Evolutionary conservation across 2,797 vertebrate species (phyloP), one percentile per base, ranked within the genome.

Genomic region (Micropoecilia bifurca): DNA sequence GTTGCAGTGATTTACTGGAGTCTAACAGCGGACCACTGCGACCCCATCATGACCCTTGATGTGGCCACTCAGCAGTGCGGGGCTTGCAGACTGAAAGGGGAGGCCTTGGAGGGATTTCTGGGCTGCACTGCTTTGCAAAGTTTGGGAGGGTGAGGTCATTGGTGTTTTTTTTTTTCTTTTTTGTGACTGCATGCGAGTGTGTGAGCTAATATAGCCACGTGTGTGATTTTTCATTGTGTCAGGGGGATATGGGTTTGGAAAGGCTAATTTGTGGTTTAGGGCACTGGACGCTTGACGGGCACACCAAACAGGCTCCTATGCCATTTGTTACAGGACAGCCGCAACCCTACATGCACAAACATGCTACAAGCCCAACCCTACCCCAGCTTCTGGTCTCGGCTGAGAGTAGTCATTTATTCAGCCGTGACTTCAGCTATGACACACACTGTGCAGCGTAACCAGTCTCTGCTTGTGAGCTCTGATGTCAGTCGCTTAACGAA

Each of bases 221-320:
- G 87, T 83, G 88, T 82, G 85, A 86, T 83, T 89, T 92, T 94
- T 92, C 87, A 90, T 89, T 90, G 91, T 91, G 92, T 90, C 86
- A 86, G 77, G 78, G 90, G 92, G 91, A 92, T 91, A 90, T 91
- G 89, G 89, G 89, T 91, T 92, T 89, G 83, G 82, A 94, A 92
- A 94, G 92, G 90, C 88, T 93, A 93, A 94, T 95, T 91, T 93
- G 88, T 86, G 90, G 93, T 95, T 94, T 90, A 92, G 92, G 93
- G 92, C 86, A 90, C 78, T 91, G 90, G 90, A 87, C 78, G 79
- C 73, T 89, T 92, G 88, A 92, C 92, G 92, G 83, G 43, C 87
- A 59, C 87, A 88, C 85, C 90, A 83, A 87, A 82, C 86, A 87
- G 84, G 90, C 80, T 90, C 71, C 82, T 89, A 86, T 88, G 89